Evolutionary conservation across 1,140 invertebrate species (phyloP).

Genomic region (Artemia franciscana): DNA sequence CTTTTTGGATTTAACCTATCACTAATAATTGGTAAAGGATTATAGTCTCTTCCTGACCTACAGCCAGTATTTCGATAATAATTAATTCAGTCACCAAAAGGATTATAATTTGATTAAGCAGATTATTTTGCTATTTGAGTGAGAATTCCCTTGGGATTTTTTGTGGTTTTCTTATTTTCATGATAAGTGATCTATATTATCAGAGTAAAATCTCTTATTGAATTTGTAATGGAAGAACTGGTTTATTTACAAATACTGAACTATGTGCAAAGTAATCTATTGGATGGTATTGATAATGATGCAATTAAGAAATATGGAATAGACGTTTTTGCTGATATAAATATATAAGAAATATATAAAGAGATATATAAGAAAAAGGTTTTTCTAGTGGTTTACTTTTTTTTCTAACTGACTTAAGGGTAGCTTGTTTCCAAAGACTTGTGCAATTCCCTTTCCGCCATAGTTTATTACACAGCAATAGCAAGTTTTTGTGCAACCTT

Average conservation of each 20-base stretch:
- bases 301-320: no score
- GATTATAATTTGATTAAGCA: background rate
- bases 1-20: no score
- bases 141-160: no score
- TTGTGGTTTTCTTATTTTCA: no score
- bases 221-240: background rate
- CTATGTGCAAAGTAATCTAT: background rate
- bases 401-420: background rate
- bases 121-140: no score
- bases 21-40: no score
- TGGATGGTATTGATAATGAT: background rate
- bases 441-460: background rate
- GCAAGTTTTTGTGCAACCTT: background rate
- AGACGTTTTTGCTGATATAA: no score
- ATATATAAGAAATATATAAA: background rate
- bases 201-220: background rate
- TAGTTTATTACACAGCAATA: no score
- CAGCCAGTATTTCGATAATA: background rate
- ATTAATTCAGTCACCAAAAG: background rate
- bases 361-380: background rate
- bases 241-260: background rate
- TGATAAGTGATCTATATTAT: background rate
- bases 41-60: no score
- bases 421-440: background rate
- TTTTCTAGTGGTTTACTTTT: background rate